Evolutionary conservation across 1,140 invertebrate species (phyloP).

Genomic region (Lithobius niger): DNA sequence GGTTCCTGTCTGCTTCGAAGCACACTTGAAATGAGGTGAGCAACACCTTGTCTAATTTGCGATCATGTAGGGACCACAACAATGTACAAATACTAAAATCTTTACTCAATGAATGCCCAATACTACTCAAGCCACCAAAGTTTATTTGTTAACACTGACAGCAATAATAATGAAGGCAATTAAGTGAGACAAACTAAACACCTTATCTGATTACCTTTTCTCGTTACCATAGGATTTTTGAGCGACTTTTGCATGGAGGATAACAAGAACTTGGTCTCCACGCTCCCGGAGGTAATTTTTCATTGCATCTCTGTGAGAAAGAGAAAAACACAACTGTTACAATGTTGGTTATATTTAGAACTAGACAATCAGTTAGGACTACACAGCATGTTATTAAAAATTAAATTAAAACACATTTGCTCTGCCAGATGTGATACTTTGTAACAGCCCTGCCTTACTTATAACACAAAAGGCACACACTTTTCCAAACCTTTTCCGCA

Average conservation of each 20-base stretch:
- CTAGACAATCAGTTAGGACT: conserved; percentile 43
- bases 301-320: conserved; percentile 76
- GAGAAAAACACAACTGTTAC: conserved; percentile 29
- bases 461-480: too few relatives aligned
- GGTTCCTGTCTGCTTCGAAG: too few relatives aligned
- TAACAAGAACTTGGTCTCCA: conserved; percentile 91
- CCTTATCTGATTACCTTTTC: conserved; percentile 70
- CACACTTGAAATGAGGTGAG: too few relatives aligned
- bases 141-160: not conserved
- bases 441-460: too few relatives aligned
- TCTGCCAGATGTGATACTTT: not conserved
- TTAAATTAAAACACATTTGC: not conserved
- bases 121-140: too few relatives aligned
- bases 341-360: conserved; percentile 62
- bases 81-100: too few relatives aligned
- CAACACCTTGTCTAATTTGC: too few relatives aligned
- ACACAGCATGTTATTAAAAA: not conserved
- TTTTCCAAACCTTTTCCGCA: too few relatives aligned
- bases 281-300: conserved; percentile 84
- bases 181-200: conserved; percentile 8
- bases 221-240: conserved; percentile 99
- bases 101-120: too few relatives aligned
- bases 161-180: conserved; percentile 1
- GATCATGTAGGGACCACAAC: too few relatives aligned
- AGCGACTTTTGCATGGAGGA: conserved; percentile 93